These are phyloP conservation scores for Protomyctophum bolini DNA, from an alignment of 2,113 vertebrate genomes.

Conservation along the genomic window DNA sequence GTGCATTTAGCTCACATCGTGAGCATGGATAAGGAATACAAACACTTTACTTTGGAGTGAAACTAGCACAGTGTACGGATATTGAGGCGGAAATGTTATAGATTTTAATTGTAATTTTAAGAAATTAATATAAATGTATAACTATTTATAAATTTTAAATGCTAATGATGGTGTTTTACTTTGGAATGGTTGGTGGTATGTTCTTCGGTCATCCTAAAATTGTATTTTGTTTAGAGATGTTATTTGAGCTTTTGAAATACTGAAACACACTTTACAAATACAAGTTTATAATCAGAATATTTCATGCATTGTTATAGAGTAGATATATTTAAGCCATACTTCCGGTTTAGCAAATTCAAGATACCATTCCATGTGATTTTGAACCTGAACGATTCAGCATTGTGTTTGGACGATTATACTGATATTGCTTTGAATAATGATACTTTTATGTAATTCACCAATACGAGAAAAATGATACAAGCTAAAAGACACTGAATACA, in stretches of 20 bases:
- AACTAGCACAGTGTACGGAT: slow-evolving; percentile 51
- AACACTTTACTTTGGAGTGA: slow-evolving; percentile 27
- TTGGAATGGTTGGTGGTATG: not conserved
- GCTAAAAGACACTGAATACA: too few species aligned
- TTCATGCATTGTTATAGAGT: slow-evolving; percentile 19
- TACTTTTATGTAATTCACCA: slow-evolving; percentile 22
- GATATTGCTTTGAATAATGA: slow-evolving; percentile 42
- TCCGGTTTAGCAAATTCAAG: slow-evolving; percentile 18
- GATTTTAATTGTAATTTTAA: slow-evolving; percentile 24
- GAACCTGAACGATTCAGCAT: slow-evolving; percentile 30
- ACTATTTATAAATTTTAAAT: slow-evolving; percentile 35
- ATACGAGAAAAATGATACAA: slow-evolving; percentile 1
- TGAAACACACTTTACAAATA: slow-evolving; percentile 13
- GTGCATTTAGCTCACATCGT: slow-evolving; percentile 15
- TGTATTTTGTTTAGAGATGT: slow-evolving; percentile 20
- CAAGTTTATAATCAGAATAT: slow-evolving; percentile 53
- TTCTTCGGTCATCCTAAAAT: not conserved
- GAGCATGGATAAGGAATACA: slow-evolving; percentile 24
- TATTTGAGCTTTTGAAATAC: slow-evolving; percentile 21
- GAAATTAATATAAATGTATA: slow-evolving; percentile 14
- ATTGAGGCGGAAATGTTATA: slow-evolving; percentile 28
- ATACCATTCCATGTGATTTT: slow-evolving; percentile 11
- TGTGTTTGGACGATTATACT: slow-evolving; percentile 4
- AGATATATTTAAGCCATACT: slow-evolving; percentile 24
- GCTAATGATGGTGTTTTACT: slow-evolving; percentile 49